Conservation (phyloP, 2,888 invertebrate species). For the Mythimna loreyi region DNA sequence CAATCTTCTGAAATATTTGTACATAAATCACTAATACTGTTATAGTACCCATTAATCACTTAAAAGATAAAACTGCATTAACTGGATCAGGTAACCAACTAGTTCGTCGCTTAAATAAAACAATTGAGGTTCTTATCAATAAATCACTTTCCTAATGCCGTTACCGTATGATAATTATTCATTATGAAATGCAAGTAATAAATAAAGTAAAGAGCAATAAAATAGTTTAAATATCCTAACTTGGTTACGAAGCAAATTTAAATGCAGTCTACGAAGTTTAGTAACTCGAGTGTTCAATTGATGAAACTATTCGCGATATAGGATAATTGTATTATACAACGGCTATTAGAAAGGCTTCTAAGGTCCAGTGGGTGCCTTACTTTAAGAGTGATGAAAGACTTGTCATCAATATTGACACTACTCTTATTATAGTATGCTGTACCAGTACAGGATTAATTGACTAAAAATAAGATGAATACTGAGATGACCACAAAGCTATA, state of each 20-base stretch:
- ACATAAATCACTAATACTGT: background rate
- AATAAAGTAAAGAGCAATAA: constrained; percentile 54
- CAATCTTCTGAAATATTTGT: background rate
- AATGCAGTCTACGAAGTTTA: constrained; percentile 66
- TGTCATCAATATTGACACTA: background rate
- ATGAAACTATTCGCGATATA: constrained; percentile 65
- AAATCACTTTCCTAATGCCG: constrained; percentile 35
- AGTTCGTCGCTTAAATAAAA: constrained; percentile 32
- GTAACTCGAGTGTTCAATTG: constrained; percentile 59
- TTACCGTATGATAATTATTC: constrained; percentile 36
- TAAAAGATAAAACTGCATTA: constrained; percentile 37
- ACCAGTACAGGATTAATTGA: too few relatives aligned
- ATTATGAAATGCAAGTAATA: constrained; percentile 41
- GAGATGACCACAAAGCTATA: background rate
- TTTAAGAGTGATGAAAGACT: constrained; percentile 29
- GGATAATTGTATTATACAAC: constrained; percentile 59
- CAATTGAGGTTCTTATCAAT: constrained; percentile 33
- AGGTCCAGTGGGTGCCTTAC: constrained; percentile 35
- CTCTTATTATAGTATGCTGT: background rate
- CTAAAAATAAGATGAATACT: background rate
- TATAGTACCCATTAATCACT: constrained; percentile 22
- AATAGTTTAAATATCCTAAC: constrained; percentile 60
- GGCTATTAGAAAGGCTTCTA: constrained; percentile 53
- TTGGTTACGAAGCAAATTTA: constrained; percentile 56
- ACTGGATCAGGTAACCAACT: constrained; percentile 20